Evolutionary conservation across 2,888 invertebrate genomes (phyloP).

Genomic region (Seira sanloemensis): DNA sequence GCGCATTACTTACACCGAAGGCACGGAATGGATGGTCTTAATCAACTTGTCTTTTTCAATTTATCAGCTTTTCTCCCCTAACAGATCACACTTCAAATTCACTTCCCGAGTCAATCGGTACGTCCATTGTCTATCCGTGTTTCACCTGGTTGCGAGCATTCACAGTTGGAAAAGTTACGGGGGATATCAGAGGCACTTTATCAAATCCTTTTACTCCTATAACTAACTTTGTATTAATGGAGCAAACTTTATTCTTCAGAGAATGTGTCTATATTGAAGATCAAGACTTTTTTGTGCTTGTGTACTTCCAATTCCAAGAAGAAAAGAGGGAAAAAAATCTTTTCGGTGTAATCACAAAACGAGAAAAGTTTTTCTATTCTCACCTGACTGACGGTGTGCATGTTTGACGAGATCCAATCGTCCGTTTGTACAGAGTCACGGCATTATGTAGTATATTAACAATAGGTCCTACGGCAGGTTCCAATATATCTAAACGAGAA

Average conservation of each 20-base stretch:
- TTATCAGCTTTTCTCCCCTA: constrained; percentile 21
- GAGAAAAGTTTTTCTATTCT: constrained; percentile 61
- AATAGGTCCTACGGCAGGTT: constrained; percentile 73
- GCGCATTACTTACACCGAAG: constrained; percentile 7
- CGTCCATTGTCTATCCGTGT: constrained; percentile 36
- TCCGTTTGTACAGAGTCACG: constrained; percentile 80
- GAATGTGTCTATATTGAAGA: too few relatives aligned
- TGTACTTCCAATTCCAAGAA: too few relatives aligned
- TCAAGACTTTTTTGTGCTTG: too few relatives aligned
- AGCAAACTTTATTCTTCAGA: not conserved
- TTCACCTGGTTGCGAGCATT: too few relatives aligned
- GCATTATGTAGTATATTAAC: constrained; percentile 74
- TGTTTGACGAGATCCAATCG: constrained; percentile 79
- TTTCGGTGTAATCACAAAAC: not conserved
- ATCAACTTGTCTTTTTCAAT: constrained; percentile 57
- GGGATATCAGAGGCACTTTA: not conserved
- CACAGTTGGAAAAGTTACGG: too few relatives aligned
- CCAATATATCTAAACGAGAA: constrained; percentile 67
- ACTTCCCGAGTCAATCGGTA: constrained; percentile 41
- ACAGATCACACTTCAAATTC: constrained; percentile 55
- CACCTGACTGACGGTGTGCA: constrained; percentile 81
- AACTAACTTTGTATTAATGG: too few relatives aligned
- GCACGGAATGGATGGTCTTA: constrained; percentile 42
- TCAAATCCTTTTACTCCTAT: not conserved
- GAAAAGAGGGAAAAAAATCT: too few relatives aligned